These are phyloP conservation scores for Drosophila meridiana DNA, from an alignment of 2,888 invertebrate species.

Conservation along the genomic window DNA sequence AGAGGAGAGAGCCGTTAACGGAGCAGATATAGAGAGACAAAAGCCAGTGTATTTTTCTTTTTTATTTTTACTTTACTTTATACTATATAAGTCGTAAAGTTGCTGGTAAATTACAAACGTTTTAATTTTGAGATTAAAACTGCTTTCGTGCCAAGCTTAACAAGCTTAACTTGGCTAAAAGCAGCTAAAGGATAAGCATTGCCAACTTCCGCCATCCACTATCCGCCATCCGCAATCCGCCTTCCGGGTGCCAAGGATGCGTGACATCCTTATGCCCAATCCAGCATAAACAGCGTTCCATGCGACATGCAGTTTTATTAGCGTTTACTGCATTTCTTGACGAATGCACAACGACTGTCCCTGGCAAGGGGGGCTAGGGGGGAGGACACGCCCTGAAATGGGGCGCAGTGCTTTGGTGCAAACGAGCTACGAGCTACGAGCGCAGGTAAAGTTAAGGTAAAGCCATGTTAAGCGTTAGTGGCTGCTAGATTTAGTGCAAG, in stretches of 20 bases:
- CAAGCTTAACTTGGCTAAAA: conserved; percentile 73
- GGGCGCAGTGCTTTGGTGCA: conserved; percentile 17
- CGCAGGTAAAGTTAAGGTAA: conserved; percentile 17
- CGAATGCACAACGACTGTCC: conserved; percentile 57
- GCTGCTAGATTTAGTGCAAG: conserved; percentile 42
- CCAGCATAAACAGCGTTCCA: conserved; percentile 68
- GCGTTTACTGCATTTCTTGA: conserved; percentile 75
- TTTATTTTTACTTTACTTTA: conserved; percentile 30
- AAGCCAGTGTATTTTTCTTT: conserved; percentile 40
- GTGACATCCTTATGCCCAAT: conserved; percentile 22
- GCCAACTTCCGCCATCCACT: conserved; percentile 61
- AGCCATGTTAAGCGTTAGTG: conserved; percentile 42
- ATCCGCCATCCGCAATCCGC: conserved; percentile 40
- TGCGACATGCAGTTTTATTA: conserved; percentile 82
- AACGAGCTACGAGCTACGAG: conserved; percentile 12
- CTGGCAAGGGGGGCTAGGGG: too few species aligned
- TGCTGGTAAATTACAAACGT: conserved; percentile 78
- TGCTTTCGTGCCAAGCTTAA: conserved; percentile 78
- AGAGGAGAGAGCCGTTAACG: neutral
- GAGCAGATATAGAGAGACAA: conserved; percentile 20
- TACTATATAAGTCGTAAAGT: conserved; percentile 75
- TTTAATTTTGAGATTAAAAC: conserved; percentile 82
- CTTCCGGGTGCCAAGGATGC: conserved; percentile 44
- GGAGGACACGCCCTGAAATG: conserved; percentile 5
- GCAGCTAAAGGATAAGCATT: conserved; percentile 56